Evolutionary conservation across 2,888 invertebrate genomes (phyloP), one percentile per base, ranked within the genome.

Genomic region (Empis livida): DNA sequence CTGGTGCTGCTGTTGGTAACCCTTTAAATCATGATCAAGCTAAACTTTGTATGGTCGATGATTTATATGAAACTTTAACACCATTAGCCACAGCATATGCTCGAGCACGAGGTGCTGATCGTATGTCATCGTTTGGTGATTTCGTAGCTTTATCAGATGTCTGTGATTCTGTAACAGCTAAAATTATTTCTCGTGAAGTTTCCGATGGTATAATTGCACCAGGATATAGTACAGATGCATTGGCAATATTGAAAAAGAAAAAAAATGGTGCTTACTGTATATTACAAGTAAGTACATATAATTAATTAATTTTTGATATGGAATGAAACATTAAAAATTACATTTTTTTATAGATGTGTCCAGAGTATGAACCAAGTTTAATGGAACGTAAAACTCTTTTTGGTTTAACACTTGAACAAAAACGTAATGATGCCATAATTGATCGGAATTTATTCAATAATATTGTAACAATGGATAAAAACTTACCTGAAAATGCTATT

Each of bases 91-190:
- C 78, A 14, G 96, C 97, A 1, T 97, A 97, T 70, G 96, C 95
- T 0, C 76, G 96, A 49, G 97, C 97, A 0, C 79, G 97, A 63
- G 96, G 97, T 44, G 95, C 96, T 14, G 97, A 99, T 71, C 79
- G 97, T 46, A 97, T 99, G 97, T 96, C 95, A 10, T 96, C 96
- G 1, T 99, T 97, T 70, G 97, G 99, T 0, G 99, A 99, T 71
- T 97, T 97, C 68, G 79, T 97, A 32, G 94, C 95, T 0, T 68
- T 99, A 0, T 96, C 95, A 0, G 93, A 95, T 64, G 68, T 72
- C 1, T 99, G 97, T 63, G 97, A 99, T 70, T 79, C 76, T 43
- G 63, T 81, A 51, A 99, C 97, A 0, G 97, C 99, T 0, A 82
- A 78, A 63, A 87, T 99, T 47, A 92, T 99, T 50, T 87, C 91